Conservation (phyloP, 2,888 invertebrate species). For the Ariolimax columbianus region DNA sequence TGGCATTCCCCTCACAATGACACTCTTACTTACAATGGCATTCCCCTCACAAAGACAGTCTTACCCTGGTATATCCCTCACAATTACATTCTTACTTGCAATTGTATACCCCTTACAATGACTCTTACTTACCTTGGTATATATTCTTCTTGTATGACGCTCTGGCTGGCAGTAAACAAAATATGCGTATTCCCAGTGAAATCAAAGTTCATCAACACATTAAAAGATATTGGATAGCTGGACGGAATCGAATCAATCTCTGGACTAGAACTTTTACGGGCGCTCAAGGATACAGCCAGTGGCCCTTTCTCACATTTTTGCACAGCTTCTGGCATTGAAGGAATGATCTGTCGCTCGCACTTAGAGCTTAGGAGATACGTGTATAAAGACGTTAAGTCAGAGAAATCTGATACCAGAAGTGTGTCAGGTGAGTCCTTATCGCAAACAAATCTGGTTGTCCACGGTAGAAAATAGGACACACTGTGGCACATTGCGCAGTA, state of each 20-base stretch:
- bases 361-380: neutral
- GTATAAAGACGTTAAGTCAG: conserved; percentile 27
- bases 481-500: conserved; percentile 68
- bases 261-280: neutral
- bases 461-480: conserved; percentile 54
- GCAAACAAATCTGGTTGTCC: conserved; percentile 62
- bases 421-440: neutral
- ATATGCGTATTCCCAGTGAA: conserved; percentile 72
- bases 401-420: neutral
- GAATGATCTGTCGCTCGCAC: conserved; percentile 46
- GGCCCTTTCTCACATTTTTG: neutral
- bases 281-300: neutral
- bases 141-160: conserved; percentile 19
- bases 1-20: no score
- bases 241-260: neutral
- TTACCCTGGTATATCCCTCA: no score
- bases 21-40: no score
- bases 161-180: conserved; percentile 62
- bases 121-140: conserved; percentile 30
- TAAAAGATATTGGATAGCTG: conserved; percentile 64
- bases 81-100: no score
- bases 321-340: conserved; percentile 40
- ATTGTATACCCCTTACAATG: no score
- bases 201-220: conserved; percentile 73
- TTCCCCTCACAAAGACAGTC: no score